Base-by-base conservation (phyloP, 2,888 invertebrate species). In the Meiosimyza platycephala region DNA sequence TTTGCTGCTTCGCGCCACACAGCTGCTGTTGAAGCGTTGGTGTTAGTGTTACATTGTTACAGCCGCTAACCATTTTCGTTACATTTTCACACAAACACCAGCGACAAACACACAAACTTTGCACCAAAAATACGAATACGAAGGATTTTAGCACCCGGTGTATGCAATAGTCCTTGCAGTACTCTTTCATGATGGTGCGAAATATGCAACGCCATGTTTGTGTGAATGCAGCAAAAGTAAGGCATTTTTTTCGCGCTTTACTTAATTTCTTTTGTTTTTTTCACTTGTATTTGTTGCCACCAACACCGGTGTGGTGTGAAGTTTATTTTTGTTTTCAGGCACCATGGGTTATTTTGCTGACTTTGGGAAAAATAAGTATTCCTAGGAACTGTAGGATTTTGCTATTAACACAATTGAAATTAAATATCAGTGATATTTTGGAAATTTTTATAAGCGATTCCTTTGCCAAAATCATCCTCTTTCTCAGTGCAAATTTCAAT, bases 161-260 rank as follows among this genome's bases (percentile, higher is more conserved):
- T 65, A 59, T 71, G 65, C 71, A 59, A 33, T 65, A 47, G 71
- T 71, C 71, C 65, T 71, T 28, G 60, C 47, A 57, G 40, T 40
- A 64, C 65, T 65, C 65, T 71, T 48, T 70, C 47, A 57, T 69
- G 60, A 48, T 40, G 50, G 57, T 22, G 48, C 50, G 16, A 48
- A 16, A 28, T 64, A 47, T 48, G 47, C 57, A 15, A 12, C 59
- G 60, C 60, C 48, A 59, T 59, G 47, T 57, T 50, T 50, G 16
- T 60, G 68, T 55, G 51, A 40, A 40, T 40, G 68, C 59, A 69
- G 50, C 68, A 33, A 33, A 15, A 69, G 59, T 51, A 28, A 60
- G 51, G 40, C 9, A 40, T 40, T 40, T 60, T n/a, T 60, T 50
- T 71, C 54, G 47, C 18, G 7, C 15, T 47, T 16, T 33, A 57